These are phyloP conservation scores for Azemiops feae DNA, from an alignment of 2,113 vertebrate genomes.

Conservation along the genomic window DNA sequence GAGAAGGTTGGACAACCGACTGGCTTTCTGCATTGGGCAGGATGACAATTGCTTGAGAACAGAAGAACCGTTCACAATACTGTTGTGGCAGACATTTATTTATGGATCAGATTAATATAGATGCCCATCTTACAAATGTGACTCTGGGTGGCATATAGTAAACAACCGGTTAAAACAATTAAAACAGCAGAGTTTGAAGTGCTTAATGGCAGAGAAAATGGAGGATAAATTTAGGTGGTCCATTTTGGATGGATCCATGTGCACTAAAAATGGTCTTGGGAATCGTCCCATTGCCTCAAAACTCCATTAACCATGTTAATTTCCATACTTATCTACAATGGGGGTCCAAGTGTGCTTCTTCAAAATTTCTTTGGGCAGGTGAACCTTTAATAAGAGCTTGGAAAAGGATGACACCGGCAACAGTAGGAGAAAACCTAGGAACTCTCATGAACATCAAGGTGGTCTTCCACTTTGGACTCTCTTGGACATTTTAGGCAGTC, in stretches of 20 bases:
- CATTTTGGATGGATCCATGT: not conserved
- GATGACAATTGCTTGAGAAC: not conserved
- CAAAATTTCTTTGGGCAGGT: not conserved
- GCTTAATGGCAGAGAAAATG: not conserved
- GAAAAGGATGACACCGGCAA: not conserved
- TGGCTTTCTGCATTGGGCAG: not conserved
- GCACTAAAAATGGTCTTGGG: not conserved
- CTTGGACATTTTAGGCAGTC: not conserved
- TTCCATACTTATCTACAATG: not conserved
- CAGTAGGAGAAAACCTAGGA: not conserved
- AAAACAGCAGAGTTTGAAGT: not conserved
- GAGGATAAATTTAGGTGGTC: not conserved
- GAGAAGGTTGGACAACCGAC: not conserved
- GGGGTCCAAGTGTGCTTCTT: not conserved
- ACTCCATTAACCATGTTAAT: not conserved
- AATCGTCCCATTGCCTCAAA: not conserved
- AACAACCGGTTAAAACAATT: not conserved
- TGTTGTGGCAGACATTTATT: not conserved
- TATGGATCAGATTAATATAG: not conserved
- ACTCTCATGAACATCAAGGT: not conserved
- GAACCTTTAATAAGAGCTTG: not conserved
- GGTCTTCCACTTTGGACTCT: not conserved
- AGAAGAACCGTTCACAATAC: not conserved
- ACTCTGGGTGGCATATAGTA: not conserved
- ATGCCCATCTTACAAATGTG: not conserved